Base-by-base conservation (phyloP, 2,797 vertebrate species). In the Sebastes flavidus region DNA sequence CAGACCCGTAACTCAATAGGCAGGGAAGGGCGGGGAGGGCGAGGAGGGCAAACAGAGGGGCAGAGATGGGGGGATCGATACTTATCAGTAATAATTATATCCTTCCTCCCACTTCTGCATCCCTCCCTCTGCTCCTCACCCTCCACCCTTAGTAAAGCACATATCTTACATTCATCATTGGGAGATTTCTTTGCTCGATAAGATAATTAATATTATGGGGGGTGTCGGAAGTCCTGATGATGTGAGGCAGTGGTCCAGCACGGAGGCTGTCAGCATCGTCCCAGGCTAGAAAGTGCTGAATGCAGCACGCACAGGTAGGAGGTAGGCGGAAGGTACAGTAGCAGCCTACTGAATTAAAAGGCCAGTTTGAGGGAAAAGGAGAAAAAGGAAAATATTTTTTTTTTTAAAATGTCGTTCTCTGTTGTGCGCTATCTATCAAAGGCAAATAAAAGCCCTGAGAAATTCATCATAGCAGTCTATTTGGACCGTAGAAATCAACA, bases 1-100 rank as follows among this genome's bases (percentile, higher is more conserved):
- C 95, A 95, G 95, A 91, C 90, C 90, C 83, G 95, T 96, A 97
- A 97, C 95, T 96, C 95, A 96, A 97, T 97, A 95, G 92, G 89
- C 82, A 87, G 71, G 68, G 89, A 84, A 81, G 88, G 91, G 90
- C 60, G 71, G 89, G 81, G 77, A 86, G 82, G 88, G 86, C 55
- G 75, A 82, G 84, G 65, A 89, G 91, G 92, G 91, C 88, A 88
- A 91, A 91, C 88, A 89, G 81, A 87, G 90, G 91, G 87, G 87
- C 90, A 92, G 91, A 80, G 91, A 94, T 91, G 86, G 88, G 82
- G 83, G 95, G 18, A 95, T 96, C 95, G 91, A 96, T 96, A 95
- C 87, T 90, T 95, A 96, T 95, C 88, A 95, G 93, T 96, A 96
- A 96, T 91, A 95, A 97, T 96, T 96, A 96, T 94, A 94, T 90